A percentile compares a stretch with the other conserved stretches of the same genome.
phyloP scores from a whole-genome alignment of 2,113 vertebrate species.

The Rhinogobius similis region DNA sequence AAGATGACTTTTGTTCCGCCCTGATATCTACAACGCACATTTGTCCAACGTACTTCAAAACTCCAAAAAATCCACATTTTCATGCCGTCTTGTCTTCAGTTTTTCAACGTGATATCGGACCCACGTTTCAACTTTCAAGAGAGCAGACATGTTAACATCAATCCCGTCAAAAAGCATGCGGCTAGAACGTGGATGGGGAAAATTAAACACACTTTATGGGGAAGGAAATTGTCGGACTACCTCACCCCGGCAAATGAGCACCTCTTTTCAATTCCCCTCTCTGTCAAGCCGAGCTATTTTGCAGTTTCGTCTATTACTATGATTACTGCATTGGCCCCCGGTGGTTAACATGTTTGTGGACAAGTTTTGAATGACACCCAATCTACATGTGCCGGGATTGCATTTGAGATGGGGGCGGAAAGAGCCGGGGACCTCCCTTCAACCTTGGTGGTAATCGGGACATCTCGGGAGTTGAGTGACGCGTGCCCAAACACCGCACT shows the following conservation, averaged over 20 bases:
- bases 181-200: slow-evolving; percentile 44
- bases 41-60: background rate
- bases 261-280: slow-evolving; percentile 70
- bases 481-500: slow-evolving; percentile 29
- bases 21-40: background rate
- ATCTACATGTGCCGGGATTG: slow-evolving; percentile 73
- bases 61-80: no score
- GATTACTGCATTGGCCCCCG: slow-evolving; percentile 67
- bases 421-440: slow-evolving; percentile 49
- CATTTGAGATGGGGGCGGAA: slow-evolving; percentile 45
- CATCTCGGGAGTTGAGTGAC: slow-evolving; percentile 57
- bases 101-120: slow-evolving; percentile 40
- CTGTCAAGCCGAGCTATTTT: slow-evolving; percentile 73
- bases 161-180: slow-evolving; percentile 55
- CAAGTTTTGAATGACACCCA: slow-evolving; percentile 76
- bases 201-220: slow-evolving; percentile 75
- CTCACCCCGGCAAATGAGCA: slow-evolving; percentile 78
- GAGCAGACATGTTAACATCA: slow-evolving; percentile 71
- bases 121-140: slow-evolving; percentile 8
- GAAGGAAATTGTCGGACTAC: slow-evolving; percentile 72
- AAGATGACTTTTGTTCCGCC: background rate
- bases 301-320: slow-evolving; percentile 72
- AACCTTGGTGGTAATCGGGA: slow-evolving; percentile 66
- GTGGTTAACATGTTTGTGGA: slow-evolving; percentile 76
- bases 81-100: slow-evolving; percentile 9